These are phyloP conservation scores for Probaryconus sp. DNA, from an alignment of 1,140 invertebrate genomes.

Conservation along the genomic window DNA sequence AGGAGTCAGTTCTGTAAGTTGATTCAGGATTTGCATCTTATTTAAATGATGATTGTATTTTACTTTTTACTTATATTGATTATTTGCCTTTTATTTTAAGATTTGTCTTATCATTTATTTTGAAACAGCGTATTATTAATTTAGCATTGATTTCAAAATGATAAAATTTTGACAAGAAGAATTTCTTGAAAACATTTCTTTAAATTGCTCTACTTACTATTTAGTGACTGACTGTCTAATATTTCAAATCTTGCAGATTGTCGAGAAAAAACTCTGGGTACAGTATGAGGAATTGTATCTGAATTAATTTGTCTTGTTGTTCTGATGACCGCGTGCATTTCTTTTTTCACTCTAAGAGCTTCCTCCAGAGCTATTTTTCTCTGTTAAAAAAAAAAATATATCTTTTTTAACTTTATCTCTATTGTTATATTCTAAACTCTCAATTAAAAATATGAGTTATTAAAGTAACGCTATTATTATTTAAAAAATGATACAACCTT, in stretches of 20 bases:
- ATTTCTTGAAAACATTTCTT: background rate
- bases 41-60: too few species aligned
- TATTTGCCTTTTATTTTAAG: too few species aligned
- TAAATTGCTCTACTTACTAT: slow-evolving; percentile 70
- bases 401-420: too few species aligned
- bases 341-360: slow-evolving; percentile 78
- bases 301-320: slow-evolving; percentile 65
- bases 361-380: slow-evolving; percentile 82
- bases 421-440: too few species aligned
- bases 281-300: slow-evolving; percentile 78
- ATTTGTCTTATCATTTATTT: too few species aligned
- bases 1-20: slow-evolving; percentile 78
- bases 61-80: too few species aligned
- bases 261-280: slow-evolving; percentile 82
- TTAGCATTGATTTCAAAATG: too few species aligned
- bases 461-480: slow-evolving; percentile 7
- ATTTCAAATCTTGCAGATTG: slow-evolving; percentile 83
- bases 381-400: slow-evolving; percentile 59
- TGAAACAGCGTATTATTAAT: too few species aligned
- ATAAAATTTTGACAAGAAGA: background rate
- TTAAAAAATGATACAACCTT: slow-evolving; percentile 76
- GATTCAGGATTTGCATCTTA: too few species aligned
- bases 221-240: slow-evolving; percentile 80
- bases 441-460: too few species aligned
- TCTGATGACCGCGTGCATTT: slow-evolving; percentile 56